These are phyloP conservation scores for Andricus quercusramuli DNA, from an alignment of 2,888 invertebrate species.

Conservation along the genomic window DNA sequence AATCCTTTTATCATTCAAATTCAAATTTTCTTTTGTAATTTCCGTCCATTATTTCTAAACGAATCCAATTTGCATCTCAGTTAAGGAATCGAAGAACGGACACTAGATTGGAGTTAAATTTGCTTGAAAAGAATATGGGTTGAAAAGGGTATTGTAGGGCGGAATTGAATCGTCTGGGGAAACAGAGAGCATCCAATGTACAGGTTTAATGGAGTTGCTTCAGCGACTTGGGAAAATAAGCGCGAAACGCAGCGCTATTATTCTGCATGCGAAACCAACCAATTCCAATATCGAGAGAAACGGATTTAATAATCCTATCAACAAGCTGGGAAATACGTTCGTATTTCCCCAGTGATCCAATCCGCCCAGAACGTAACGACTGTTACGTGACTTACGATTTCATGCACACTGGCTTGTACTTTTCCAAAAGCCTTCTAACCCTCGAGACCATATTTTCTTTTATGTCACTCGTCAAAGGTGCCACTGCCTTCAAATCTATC, in stretches of 20 bases:
- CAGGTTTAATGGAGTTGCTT: conserved; percentile 7
- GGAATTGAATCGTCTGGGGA: background rate
- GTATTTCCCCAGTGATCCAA: conserved; percentile 29
- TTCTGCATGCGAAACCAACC: conserved; percentile 14
- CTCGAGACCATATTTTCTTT: conserved; percentile 21
- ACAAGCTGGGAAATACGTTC: conserved; percentile 16
- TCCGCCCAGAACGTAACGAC: conserved; percentile 8
- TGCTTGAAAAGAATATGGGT: background rate
- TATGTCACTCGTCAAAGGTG: conserved; percentile 31
- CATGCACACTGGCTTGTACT: conserved; percentile 3
- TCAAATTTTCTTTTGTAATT: no score
- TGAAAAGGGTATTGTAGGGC: background rate
- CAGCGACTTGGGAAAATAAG: background rate
- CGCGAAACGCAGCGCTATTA: background rate
- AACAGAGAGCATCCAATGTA: background rate
- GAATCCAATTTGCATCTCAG: background rate
- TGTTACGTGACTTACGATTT: conserved; percentile 37
- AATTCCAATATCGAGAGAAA: background rate
- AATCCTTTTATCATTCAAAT: no score
- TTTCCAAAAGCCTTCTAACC: conserved; percentile 10
- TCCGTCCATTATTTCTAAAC: background rate
- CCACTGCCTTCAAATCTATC: background rate
- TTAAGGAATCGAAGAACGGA: background rate
- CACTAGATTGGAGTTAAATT: background rate
- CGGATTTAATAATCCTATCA: conserved; percentile 26